These are phyloP conservation scores for Magallana ariakensis DNA, from an alignment of 1,140 invertebrate species.

Conservation along the genomic window DNA sequence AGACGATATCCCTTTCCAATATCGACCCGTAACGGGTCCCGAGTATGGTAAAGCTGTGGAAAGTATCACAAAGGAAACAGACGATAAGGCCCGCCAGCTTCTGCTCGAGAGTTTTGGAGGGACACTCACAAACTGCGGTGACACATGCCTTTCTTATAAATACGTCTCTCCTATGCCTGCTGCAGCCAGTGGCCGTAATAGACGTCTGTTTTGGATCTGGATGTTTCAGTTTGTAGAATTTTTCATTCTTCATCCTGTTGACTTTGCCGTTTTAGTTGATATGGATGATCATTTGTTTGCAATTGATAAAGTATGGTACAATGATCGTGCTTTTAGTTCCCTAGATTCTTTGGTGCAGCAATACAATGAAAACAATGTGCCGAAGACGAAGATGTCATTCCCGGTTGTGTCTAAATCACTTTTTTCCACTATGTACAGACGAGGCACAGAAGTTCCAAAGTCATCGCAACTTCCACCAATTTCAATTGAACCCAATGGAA, in stretches of 20 bases:
- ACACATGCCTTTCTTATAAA: constrained; percentile 60
- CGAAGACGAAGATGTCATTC: constrained; percentile 57
- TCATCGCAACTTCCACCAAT: constrained; percentile 52
- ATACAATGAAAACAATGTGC: constrained; percentile 54
- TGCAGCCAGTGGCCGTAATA: constrained; percentile 49
- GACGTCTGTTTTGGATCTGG: constrained; percentile 63
- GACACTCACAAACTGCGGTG: constrained; percentile 62
- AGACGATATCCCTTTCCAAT: constrained; percentile 49
- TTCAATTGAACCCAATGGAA: constrained; percentile 70
- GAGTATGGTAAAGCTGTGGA: constrained; percentile 34
- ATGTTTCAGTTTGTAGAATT: constrained; percentile 57
- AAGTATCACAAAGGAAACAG: background rate
- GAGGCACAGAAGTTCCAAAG: constrained; percentile 55
- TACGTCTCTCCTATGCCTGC: constrained; percentile 58
- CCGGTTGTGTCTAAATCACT: constrained; percentile 48
- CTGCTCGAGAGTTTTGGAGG: constrained; percentile 67
- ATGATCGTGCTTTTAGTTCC: constrained; percentile 55
- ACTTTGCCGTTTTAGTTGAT: constrained; percentile 63
- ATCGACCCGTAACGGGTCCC: constrained; percentile 55
- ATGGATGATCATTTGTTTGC: constrained; percentile 53
- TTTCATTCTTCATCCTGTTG: constrained; percentile 59
- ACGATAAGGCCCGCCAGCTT: constrained; percentile 46
- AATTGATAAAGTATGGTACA: constrained; percentile 64
- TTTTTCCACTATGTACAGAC: constrained; percentile 59
- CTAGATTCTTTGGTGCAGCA: constrained; percentile 54